Evolutionary conservation across 2,797 vertebrate species (phyloP).

Genomic region (Acanthis flammea): DNA sequence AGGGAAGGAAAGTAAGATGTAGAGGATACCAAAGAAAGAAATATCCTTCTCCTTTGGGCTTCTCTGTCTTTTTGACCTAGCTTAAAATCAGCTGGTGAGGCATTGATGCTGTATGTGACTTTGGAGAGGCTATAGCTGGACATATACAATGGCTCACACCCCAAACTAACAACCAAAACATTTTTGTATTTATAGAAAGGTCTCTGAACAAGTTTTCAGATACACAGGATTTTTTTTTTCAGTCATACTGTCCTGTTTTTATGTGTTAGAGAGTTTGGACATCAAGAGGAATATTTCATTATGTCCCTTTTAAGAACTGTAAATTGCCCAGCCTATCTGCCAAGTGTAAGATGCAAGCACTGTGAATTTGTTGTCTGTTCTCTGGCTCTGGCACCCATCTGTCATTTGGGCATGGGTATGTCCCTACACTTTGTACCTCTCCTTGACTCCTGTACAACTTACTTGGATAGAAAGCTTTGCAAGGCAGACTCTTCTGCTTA

Average conservation of each 20-base stretch:
- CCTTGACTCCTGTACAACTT: neutral
- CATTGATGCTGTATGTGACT: neutral
- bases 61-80: neutral
- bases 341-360: neutral
- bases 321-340: neutral
- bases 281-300: neutral
- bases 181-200: neutral
- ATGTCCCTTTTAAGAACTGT: neutral
- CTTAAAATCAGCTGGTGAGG: neutral
- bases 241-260: neutral
- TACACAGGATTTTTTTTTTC: neutral
- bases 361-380: neutral
- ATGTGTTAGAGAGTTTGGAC: neutral
- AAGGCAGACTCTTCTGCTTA: neutral
- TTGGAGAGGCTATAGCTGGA: neutral
- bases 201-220: neutral
- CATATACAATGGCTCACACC: neutral
- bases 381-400: neutral
- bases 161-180: neutral
- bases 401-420: neutral
- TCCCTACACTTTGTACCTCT: neutral
- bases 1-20: neutral
- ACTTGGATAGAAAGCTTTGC: neutral
- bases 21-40: neutral
- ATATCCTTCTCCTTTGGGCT: neutral